phyloP scores from a whole-genome alignment of 2,113 vertebrate species.

The Hemibagrus wyckioides region DNA sequence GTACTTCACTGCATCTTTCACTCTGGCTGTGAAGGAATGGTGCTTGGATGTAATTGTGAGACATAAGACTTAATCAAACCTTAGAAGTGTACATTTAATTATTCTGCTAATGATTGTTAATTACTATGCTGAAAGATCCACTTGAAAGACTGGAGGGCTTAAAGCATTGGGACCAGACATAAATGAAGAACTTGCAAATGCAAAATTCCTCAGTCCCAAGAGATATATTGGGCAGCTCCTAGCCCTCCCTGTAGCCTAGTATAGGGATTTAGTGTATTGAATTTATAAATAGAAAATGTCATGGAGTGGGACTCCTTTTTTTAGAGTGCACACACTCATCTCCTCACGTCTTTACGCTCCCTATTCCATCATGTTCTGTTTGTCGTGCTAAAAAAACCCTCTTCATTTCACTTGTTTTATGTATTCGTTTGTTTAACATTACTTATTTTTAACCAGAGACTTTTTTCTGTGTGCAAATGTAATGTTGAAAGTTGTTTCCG shows the following conservation, averaged over 20 bases:
- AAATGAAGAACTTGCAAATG: background rate
- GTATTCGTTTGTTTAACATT: background rate
- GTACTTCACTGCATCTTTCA: slow-evolving; percentile 33
- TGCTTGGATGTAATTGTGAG: slow-evolving; percentile 43
- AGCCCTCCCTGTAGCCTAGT: background rate
- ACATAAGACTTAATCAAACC: slow-evolving; percentile 50
- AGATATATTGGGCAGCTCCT: background rate
- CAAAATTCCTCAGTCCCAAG: background rate
- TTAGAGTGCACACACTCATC: slow-evolving; percentile 1
- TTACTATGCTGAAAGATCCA: slow-evolving; percentile 52
- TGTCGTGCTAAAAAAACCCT: background rate
- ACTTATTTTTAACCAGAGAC: background rate
- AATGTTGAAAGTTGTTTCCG: too few species aligned
- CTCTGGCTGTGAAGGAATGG: slow-evolving; percentile 21
- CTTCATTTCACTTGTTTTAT: background rate
- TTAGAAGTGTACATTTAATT: slow-evolving; percentile 56
- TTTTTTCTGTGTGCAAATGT: background rate
- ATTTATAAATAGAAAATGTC: slow-evolving; percentile 42
- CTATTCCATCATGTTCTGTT: background rate
- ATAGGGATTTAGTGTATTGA: slow-evolving; percentile 16
- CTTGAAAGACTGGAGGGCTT: slow-evolving; percentile 21
- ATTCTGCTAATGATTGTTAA: slow-evolving; percentile 53
- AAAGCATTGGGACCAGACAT: background rate
- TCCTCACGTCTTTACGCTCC: slow-evolving; percentile 37
- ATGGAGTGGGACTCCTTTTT: background rate